Evolutionary conservation across 2,888 invertebrate species (phyloP).

Genomic region (Netelia fuscicornis): DNA sequence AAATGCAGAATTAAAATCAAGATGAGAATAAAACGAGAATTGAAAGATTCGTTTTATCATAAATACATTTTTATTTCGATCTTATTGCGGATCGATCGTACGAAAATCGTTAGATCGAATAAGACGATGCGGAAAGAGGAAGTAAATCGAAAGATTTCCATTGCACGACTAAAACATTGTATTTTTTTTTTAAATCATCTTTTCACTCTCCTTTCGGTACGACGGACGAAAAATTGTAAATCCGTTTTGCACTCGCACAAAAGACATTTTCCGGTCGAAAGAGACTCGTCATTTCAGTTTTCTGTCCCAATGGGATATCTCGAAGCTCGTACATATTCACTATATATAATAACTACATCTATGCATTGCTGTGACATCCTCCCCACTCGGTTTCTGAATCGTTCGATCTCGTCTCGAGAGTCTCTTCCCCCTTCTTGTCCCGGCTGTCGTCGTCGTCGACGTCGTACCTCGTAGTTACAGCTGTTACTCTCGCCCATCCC

Average conservation of each 20-base stretch:
- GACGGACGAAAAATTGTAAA: not conserved
- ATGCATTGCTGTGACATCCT: constrained; percentile 40
- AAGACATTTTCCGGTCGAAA: not conserved
- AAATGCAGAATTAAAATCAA: too few species aligned
- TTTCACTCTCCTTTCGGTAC: not conserved
- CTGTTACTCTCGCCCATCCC: constrained; percentile 55
- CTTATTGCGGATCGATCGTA: not conserved
- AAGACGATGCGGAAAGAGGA: too few species aligned
- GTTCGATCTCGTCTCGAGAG: constrained; percentile 55
- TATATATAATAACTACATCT: constrained; percentile 2
- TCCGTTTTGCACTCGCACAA: constrained; percentile 1
- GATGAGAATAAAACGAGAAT: not conserved
- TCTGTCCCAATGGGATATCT: constrained; percentile 3
- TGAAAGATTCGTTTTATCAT: not conserved
- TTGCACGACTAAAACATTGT: too few species aligned
- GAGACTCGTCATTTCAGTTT: not conserved
- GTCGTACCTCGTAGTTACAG: constrained; percentile 61
- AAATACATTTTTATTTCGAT: not conserved
- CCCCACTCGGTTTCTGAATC: constrained; percentile 45
- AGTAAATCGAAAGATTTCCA: too few species aligned
- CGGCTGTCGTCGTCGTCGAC: constrained; percentile 33
- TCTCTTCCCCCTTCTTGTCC: constrained; percentile 7
- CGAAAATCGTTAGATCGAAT: not conserved
- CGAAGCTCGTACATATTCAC: constrained; percentile 1
- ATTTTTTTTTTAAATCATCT: not conserved